phyloP scores from a whole-genome alignment of 2,797 vertebrate species.

The Clarias fuscus region DNA sequence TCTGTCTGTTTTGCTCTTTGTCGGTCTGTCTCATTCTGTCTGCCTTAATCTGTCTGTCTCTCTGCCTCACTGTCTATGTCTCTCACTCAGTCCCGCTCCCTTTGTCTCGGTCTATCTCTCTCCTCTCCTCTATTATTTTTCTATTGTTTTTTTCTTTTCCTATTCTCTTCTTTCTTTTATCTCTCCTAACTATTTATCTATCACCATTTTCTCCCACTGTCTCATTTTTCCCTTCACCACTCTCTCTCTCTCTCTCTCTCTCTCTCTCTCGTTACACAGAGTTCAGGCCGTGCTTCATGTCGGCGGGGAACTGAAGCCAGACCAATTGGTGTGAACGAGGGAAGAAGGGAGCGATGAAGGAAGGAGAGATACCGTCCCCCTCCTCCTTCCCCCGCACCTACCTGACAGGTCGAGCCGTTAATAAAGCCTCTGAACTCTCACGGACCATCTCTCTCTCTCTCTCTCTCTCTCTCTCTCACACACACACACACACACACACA shows the following conservation, averaged over 20 bases:
- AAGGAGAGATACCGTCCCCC: not conserved
- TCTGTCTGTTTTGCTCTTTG: not conserved
- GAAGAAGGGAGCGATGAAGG: conserved; percentile 2
- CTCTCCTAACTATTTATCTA: not conserved
- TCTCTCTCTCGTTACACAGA: not conserved
- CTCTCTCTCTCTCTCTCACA: conserved; percentile 2
- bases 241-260: not conserved
- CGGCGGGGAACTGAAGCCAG: conserved; percentile 30
- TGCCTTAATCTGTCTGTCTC: not conserved
- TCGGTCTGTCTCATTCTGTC: not conserved
- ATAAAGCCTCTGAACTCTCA: conserved; percentile 40
- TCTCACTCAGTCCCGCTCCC: not conserved
- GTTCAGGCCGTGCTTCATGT: conserved; percentile 13
- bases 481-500: conserved; percentile 26
- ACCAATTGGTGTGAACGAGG: conserved; percentile 35
- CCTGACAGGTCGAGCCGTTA: conserved; percentile 42
- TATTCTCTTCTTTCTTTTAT: not conserved
- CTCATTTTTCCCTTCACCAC: not conserved
- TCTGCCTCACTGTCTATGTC: not conserved
- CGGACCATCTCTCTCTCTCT: conserved; percentile 10
- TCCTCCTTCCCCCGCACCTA: conserved; percentile 10
- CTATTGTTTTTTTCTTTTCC: not conserved
- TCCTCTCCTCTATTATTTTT: not conserved
- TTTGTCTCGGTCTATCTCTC: not conserved
- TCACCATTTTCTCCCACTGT: not conserved